Base-by-base conservation (phyloP, 2,797 vertebrate species). In the Ispidina picta region DNA sequence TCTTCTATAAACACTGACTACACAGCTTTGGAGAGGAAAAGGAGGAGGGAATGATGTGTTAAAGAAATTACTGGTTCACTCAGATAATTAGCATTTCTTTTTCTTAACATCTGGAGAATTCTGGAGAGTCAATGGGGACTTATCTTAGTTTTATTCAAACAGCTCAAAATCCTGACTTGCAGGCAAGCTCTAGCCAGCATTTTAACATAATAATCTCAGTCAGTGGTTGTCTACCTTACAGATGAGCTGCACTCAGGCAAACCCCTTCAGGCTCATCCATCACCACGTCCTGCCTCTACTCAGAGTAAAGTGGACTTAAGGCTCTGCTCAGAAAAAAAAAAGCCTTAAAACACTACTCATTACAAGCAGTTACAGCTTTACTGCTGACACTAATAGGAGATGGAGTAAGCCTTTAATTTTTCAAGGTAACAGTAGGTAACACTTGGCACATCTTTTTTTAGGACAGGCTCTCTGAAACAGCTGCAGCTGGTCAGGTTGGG, bases 1-100 rank as follows among this genome's bases (percentile, higher is more conserved):
- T 60, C 69, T 81, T 88, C 72, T 82, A 71, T 87, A 96, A 95
- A 92, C 84, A 90, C 62, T 89, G 88, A 64, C 58, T 92, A 35
- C 49, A 48, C 84, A 74, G 58, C 39, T 79, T 70, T 72, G 75
- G 63, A 71, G 75, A 76, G 86, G 56, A 59, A 92, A 91, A 90
- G 35, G 39, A 88, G n/a, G 37, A 73, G 23, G 13, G 28, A 37
- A 81, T 72, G 73, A 84, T 37, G 60, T 60, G 71, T 78, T 72
- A 90, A 82, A 82, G 86, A 86, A 86, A 84, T 66, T 17, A 73
- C 46, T 86, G 8, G 19, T 72, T 66, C 23, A 0, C 52, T 77
- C 44, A 54, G 86, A 95, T 33, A 28, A 54, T 73, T 54, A 16
- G 26, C 28, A 31, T 60, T 89, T 35, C 6, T 54, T 92, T 74